Evolutionary conservation across 2,797 vertebrate genomes (phyloP), one percentile per base, ranked within the genome.

Genomic region (Enteromius paludinosus): DNA sequence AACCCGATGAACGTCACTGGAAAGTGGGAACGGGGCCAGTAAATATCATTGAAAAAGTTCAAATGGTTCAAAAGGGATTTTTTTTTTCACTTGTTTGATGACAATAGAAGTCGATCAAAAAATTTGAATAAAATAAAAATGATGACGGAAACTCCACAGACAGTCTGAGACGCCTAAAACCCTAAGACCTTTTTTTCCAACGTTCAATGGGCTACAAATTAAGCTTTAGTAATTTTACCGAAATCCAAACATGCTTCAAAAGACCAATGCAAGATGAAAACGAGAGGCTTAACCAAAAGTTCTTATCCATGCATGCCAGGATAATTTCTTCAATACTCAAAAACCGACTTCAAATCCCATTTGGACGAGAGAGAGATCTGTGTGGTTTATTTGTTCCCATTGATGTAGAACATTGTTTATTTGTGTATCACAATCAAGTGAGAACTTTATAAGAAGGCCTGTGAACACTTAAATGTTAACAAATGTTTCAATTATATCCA

Each of bases 201-300:
- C 3, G n/a, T 70, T 76, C n/a, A 81, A 64, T 65, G 25, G 43
- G 64, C 38, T 61, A 54, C n/a, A 81, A 65, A 80, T 81, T 47
- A 76, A 20, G 66, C 81, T 62, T 6, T 59, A 85, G 56, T 68
- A 12, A 80, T 77, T 83, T 71, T 28, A 54, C 14, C 3, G 45
- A 61, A 76, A 71, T 28, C 56, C 52, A 83, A 84, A 83, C 61
- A 85, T 28, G 18, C 65, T 85, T 87, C 49, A 83, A 77, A 79
- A 77, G 38, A 52, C 49, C 30, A 54, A 65, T 33, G 45, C 43
- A 77, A 77, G 66, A 70, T 66, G 79, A 71, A 81, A 70, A 43
- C n/a, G 49, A 69, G 25, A 79, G 70, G 47, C 35, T 73, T 64
- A 64, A 65, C n/a, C 33, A 65, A 33, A 79, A 49, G 66, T 62